Evolutionary conservation across 2,797 vertebrate genomes (phyloP), one percentile per base, ranked within the genome.

Genomic region (Arnoldichthys spilopterus): DNA sequence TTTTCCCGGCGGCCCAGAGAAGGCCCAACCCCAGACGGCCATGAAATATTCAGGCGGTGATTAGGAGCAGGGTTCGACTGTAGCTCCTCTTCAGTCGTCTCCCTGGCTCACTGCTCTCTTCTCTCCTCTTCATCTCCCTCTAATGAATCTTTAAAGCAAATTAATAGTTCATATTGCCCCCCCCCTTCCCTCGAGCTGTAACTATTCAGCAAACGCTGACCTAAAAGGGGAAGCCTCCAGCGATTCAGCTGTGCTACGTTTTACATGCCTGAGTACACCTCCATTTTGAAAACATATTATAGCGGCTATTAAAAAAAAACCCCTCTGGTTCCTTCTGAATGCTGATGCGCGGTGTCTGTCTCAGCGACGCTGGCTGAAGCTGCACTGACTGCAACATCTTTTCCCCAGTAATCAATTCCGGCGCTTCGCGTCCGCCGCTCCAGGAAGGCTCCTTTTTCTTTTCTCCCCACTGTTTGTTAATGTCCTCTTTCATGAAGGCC

Each of bases 41-140:
- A 86, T 85, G 18, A 87, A 87, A 87, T 87, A 87, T 87, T 87
- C 79, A 87, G 59, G 15, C 51, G 22, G 73, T 83, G 84, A 79
- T 85, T 85, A 80, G 49, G 51, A 78, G 45, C 24, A 16, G 37
- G 76, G 81, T 76, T 76, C 13, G 53, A 76, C 58, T 45, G 64
- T 72, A 49, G 43, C 78, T 22, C 58, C 75, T 16, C 62, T 30
- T 32, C 58, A 18, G 22, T 49, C 16, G 26, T 67, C 59, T 77
- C 49, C 1, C 72, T 30, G 34, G 32, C 22, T 49, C 67, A 13
- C 56, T 22, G n/a, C 78, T 61, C 54, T 61, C 49, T 28, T 66
- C 75, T 34, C 12, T 71, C 74, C 37, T 72, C 76, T 72, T 84
- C 78, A 72, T 78, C 82, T 72, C 71, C 69, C 40, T 54, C 77